Percentiles rank a stretch among this genome's conserved stretches.
Evolutionary conservation across 2,113 vertebrate species (phyloP).

Genomic region (Stigmatopora argus): DNA sequence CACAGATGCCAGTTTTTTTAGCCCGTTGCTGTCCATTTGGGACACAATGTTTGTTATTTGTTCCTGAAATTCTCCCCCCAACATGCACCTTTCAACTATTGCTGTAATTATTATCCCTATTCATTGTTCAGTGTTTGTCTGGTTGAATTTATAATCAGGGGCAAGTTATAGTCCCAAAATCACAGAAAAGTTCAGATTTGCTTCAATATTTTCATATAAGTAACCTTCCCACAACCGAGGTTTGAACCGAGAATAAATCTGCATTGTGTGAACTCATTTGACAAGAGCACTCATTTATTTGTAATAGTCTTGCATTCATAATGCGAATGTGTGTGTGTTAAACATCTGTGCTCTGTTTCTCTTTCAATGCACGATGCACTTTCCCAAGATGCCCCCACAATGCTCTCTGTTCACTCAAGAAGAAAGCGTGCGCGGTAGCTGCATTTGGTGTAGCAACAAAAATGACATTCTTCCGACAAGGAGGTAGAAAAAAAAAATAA

Average conservation of each 20-base stretch:
- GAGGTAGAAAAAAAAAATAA: slow-evolving; percentile 32
- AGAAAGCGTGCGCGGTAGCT: slow-evolving; percentile 40
- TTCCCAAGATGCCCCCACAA: slow-evolving; percentile 49
- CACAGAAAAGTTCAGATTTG: background rate
- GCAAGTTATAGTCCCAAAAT: too few species aligned
- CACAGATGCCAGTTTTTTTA: too few species aligned
- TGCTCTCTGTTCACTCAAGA: slow-evolving; percentile 62
- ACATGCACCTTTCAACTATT: too few species aligned
- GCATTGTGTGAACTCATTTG: slow-evolving; percentile 1
- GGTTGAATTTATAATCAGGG: too few species aligned
- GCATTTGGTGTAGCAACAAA: slow-evolving; percentile 28
- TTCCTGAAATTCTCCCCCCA: too few species aligned
- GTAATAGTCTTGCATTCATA: slow-evolving; percentile 7
- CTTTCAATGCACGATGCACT: slow-evolving; percentile 39
- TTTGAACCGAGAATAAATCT: background rate
- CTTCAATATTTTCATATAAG: background rate
- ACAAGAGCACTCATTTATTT: background rate
- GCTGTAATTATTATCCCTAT: too few species aligned
- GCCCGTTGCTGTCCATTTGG: too few species aligned
- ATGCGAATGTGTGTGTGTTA: background rate
- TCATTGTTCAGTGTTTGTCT: too few species aligned
- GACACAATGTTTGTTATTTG: too few species aligned
- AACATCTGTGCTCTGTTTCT: slow-evolving; percentile 22
- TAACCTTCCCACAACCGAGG: background rate
- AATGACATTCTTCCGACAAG: slow-evolving; percentile 24